Evolutionary conservation across 2,797 vertebrate genomes (phyloP).

Genomic region (Novumbra hubbsi): DNA sequence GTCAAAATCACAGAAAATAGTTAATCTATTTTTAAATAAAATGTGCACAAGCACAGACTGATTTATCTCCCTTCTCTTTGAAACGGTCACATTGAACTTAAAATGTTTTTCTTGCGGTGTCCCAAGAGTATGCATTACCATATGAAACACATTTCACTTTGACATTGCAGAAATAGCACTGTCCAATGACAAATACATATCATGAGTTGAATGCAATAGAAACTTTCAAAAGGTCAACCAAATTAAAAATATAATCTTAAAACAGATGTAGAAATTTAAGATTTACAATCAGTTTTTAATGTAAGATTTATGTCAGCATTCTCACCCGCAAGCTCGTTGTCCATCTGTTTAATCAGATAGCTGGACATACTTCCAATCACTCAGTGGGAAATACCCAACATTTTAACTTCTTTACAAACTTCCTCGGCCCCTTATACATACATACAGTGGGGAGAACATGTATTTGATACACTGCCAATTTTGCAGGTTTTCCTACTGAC

Average conservation of each 20-base stretch:
- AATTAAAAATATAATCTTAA: no score
- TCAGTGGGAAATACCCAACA: no score
- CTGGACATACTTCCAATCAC: no score
- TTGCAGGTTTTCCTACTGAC: no score
- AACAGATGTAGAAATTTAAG: no score
- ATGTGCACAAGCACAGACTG: not conserved
- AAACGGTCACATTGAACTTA: not conserved
- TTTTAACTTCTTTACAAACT: no score
- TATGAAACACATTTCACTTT: not conserved
- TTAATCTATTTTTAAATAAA: constrained; percentile 3
- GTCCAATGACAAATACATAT: not conserved
- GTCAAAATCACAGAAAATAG: constrained; percentile 44
- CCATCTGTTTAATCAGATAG: not conserved
- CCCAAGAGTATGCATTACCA: not conserved
- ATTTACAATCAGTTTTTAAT: no score
- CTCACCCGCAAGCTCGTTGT: not conserved
- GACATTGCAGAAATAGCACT: constrained; percentile 3
- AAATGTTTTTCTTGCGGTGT: not conserved
- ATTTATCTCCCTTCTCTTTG: not conserved
- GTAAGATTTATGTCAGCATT: not conserved
- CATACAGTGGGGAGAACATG: no score
- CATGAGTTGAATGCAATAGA: not conserved
- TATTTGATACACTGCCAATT: no score
- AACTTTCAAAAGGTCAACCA: no score
- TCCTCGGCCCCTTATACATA: no score